Evolutionary conservation across 2,888 invertebrate genomes (phyloP), one percentile per base, ranked within the genome.

Genomic region (Linnaemya vulpina): DNA sequence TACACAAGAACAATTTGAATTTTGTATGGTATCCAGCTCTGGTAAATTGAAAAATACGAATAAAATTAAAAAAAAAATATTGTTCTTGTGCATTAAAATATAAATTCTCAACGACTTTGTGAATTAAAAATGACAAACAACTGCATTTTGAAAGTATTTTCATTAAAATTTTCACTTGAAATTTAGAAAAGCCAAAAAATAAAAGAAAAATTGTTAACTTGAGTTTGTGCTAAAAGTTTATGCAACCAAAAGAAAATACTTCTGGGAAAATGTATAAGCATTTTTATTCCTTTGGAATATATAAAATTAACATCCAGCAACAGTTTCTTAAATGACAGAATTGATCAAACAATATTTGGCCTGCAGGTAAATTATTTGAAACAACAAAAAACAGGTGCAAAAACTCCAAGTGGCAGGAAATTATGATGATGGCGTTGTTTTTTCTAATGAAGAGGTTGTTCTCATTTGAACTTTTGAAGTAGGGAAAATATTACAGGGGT

Each of bases 361-460:
- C 63, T 79, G 65, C 65, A 79, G 55, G 17, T 49, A 38, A 65
- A 40, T 67, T 46, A 53, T 51, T 65, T 80, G 73, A 73, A 30
- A 40, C n/a, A 43, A 15, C 10, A 17, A 80, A n/a, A 58, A 67
- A 51, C 73, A 78, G 67, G 68, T 68, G 74, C 58, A 73, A 1
- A 13, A 22, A 35, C n/a, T 58, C 3, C 13, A 1, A 40, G 1
- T 11, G n/a, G 22, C 35, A 74, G 20, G 49, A 74, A 60, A 73
- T 58, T 17, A 13, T 53, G 30, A 53, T 63, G 25, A 51, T 58
- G 40, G 0, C 49, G 60, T 38, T 43, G 22, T 40, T 55, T 25
- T 1, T 60, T 46, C 35, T 53, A 22, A 68, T 30, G 60, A 60
- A 63, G 63, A 75, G 63, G 51, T 30, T 76, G 22, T 22, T 67